Base-by-base conservation (phyloP, 2,113 vertebrate species). In the Grantiella picta region DNA sequence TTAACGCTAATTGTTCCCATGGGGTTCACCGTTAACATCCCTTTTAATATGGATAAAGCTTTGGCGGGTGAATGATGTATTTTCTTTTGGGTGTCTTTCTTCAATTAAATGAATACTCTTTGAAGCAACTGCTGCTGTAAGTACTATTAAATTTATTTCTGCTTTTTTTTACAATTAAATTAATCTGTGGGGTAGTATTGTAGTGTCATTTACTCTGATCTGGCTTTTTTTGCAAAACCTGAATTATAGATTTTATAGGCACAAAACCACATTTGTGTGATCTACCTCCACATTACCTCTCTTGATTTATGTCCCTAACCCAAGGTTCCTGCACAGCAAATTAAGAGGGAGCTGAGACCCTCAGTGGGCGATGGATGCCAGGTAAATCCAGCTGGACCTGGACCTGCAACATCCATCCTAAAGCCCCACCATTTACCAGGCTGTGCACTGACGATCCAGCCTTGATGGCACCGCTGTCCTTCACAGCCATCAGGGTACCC, bases 401-500 rank as follows among this genome's bases (percentile, higher is more conserved):
- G 21, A 52, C 10, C 50, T 52, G 50, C 22, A 20, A 15, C 44
- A 4, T 4, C 5, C 36, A 23, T 21, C 50, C 72, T 40, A 11
- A 28, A 65, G 45, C 64, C 33, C 13, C 53, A 24, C 5, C 49
- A 17, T 10, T 15, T 6, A 17, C 7, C 44, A 40, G 15, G 24
- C 6, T 47, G 27, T 10, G 61, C 33, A 25, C 71, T 49, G 47
- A 49, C 47, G 12, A 49, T 49, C 47, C 2, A 3, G 47, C 89
- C 64, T 33, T 5, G 1, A 20, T 31, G 70, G 29, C 65, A 52
- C 18, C 0, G 0, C 52, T 16, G 14, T 57, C 33, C 68, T 53
- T 29, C 78, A 35, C n/a, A 40, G 42, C 50, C 42, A 16, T 4
- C 40, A 35, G 35, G 9, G 17, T 15, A 14, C 36, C 45, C 15